phyloP scores from a whole-genome alignment of 1,140 invertebrate species.

The Eufriesea mexicana region DNA sequence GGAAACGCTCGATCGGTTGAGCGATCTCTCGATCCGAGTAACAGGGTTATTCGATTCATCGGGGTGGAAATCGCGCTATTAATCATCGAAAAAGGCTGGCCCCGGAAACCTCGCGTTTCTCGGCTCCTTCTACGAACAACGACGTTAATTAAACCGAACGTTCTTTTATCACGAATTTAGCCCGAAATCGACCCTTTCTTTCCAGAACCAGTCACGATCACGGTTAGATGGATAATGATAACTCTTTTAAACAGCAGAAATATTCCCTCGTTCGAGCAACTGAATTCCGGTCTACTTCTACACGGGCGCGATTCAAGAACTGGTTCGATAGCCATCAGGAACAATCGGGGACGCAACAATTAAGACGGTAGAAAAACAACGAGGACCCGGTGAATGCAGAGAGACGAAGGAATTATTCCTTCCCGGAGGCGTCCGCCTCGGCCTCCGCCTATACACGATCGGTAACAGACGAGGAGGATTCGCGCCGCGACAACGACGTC shows the following conservation, averaged over 20 bases:
- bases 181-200: not conserved
- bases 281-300: conserved; percentile 13
- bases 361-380: conserved; percentile 20
- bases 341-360: conserved; percentile 34
- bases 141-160: conserved; percentile 17
- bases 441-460: not conserved
- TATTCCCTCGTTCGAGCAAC: not conserved
- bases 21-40: not conserved
- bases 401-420: conserved; percentile 39
- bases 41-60: not conserved
- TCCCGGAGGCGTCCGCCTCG: conserved; percentile 8
- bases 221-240: not conserved
- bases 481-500: not conserved
- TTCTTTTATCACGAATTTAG: not conserved
- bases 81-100: not conserved
- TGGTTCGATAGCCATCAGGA: conserved; percentile 24
- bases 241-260: not conserved
- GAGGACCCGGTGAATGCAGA: conserved; percentile 2
- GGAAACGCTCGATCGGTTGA: not conserved
- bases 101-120: not conserved
- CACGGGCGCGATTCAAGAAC: conserved; percentile 4
- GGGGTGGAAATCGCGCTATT: not conserved
- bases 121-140: not conserved
- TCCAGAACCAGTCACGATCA: too few species aligned
- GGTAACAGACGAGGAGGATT: conserved; percentile 12